Percentiles rank a stretch among this genome's conserved stretches.
These are phyloP conservation scores for Chloroceryle inda DNA, from an alignment of 2,797 vertebrate genomes.

Conservation along the genomic window DNA sequence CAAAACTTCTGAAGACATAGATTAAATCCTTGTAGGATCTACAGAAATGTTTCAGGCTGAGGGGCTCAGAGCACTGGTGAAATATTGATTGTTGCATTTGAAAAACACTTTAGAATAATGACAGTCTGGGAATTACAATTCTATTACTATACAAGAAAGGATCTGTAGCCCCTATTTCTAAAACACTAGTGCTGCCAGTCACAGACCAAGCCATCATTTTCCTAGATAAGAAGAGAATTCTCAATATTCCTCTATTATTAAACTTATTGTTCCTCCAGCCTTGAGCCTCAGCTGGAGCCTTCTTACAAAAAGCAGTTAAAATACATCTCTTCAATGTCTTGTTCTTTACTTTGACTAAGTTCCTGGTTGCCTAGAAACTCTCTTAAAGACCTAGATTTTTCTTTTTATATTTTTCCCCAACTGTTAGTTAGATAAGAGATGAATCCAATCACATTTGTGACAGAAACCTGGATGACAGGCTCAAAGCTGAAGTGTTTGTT, in stretches of 20 bases:
- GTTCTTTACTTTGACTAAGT: background rate
- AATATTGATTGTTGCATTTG: constrained; percentile 13
- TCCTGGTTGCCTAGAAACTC: constrained; percentile 76
- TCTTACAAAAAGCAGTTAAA: background rate
- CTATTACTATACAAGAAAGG: background rate
- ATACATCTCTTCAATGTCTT: background rate
- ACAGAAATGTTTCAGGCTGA: background rate
- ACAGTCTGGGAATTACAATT: background rate
- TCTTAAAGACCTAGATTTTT: background rate
- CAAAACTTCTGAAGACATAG: background rate
- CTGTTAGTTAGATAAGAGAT: constrained; percentile 42
- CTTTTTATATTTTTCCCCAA: background rate
- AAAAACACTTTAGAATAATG: background rate
- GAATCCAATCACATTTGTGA: background rate
- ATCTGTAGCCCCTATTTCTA: background rate
- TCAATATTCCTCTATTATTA: background rate
- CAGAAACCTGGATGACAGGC: constrained; percentile 1
- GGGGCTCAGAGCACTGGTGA: background rate
- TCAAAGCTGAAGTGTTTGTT: background rate
- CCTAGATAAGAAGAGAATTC: background rate
- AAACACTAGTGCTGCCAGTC: background rate
- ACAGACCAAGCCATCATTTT: background rate
- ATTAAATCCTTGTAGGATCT: background rate
- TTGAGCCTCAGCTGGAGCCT: background rate
- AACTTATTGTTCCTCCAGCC: constrained; percentile 12